Percentiles rank a stretch among this genome's conserved stretches.
Conservation (phyloP, 2,113 vertebrate species). For the Bostrychus sinensis region DNA sequence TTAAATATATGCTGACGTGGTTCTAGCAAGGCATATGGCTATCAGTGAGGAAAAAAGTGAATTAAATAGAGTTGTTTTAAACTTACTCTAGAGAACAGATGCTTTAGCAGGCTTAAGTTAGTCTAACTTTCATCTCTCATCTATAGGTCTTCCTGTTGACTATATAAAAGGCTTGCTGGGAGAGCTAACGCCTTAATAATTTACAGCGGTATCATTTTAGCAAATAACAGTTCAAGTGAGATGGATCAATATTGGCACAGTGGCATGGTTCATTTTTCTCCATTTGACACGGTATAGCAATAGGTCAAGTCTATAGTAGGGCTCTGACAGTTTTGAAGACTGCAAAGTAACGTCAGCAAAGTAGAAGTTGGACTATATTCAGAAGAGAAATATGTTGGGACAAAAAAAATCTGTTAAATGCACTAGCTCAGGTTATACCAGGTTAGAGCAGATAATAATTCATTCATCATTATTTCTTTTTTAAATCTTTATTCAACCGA, state of each 20-base stretch:
- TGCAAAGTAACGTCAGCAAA: conserved; percentile 13
- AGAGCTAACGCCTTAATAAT: conserved; percentile 10
- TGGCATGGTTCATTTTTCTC: conserved; percentile 29
- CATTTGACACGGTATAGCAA: neutral
- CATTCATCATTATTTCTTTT: too few relatives aligned
- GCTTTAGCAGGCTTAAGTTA: conserved; percentile 28
- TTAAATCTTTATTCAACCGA: too few relatives aligned
- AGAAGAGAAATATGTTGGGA: too few relatives aligned
- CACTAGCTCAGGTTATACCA: too few relatives aligned
- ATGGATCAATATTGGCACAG: conserved; percentile 21
- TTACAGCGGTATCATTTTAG: conserved; percentile 13
- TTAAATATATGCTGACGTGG: conserved; percentile 38
- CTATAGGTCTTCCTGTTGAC: neutral
- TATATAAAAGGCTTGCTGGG: neutral
- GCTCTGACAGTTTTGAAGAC: conserved; percentile 9
- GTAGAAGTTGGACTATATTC: neutral
- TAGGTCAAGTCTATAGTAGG: conserved; percentile 17
- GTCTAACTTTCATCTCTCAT: conserved; percentile 21
- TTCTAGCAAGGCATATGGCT: conserved; percentile 47
- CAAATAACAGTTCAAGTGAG: conserved; percentile 11
- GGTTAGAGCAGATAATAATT: too few relatives aligned
- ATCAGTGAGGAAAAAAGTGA: conserved; percentile 19
- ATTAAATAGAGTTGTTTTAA: conserved; percentile 42
- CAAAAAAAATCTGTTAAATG: too few relatives aligned
- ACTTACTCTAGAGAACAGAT: conserved; percentile 50